These are phyloP conservation scores for Hypolimnas misippus DNA, from an alignment of 2,888 invertebrate species.

Conservation along the genomic window DNA sequence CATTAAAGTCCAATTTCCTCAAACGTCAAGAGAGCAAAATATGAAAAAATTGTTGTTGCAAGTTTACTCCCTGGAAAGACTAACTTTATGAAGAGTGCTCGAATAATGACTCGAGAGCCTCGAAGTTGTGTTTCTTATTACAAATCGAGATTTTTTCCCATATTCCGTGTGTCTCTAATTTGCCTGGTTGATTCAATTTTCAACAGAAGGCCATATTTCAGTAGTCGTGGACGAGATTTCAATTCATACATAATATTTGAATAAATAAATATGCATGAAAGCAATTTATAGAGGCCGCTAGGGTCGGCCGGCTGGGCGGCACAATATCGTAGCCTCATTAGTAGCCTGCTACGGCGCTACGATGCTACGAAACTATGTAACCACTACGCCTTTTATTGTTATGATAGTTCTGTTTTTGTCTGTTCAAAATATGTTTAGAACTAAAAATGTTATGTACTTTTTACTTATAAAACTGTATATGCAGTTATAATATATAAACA, in stretches of 20 bases:
- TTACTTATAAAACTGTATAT: too few species aligned
- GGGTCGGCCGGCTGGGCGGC: constrained; percentile 60
- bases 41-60: constrained; percentile 57
- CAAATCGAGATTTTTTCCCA: constrained; percentile 49
- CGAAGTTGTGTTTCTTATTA: constrained; percentile 48
- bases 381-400: constrained; percentile 53
- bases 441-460: too few species aligned
- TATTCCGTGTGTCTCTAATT: constrained; percentile 64
- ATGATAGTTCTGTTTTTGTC: constrained; percentile 38
- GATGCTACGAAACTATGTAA: constrained; percentile 61
- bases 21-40: constrained; percentile 59
- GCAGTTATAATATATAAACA: too few species aligned
- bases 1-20: constrained; percentile 63
- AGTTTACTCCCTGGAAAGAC: constrained; percentile 47
- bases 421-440: not conserved
- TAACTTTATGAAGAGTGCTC: constrained; percentile 56
- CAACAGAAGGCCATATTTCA: constrained; percentile 72
- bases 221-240: constrained; percentile 78
- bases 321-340: constrained; percentile 79
- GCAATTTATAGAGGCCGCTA: constrained; percentile 79
- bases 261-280: constrained; percentile 84
- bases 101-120: constrained; percentile 53
- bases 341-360: constrained; percentile 61
- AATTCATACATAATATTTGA: constrained; percentile 82
- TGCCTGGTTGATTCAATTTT: constrained; percentile 76